Conservation (phyloP, 1,140 invertebrate genomes). For the Nixonia krombeini region DNA sequence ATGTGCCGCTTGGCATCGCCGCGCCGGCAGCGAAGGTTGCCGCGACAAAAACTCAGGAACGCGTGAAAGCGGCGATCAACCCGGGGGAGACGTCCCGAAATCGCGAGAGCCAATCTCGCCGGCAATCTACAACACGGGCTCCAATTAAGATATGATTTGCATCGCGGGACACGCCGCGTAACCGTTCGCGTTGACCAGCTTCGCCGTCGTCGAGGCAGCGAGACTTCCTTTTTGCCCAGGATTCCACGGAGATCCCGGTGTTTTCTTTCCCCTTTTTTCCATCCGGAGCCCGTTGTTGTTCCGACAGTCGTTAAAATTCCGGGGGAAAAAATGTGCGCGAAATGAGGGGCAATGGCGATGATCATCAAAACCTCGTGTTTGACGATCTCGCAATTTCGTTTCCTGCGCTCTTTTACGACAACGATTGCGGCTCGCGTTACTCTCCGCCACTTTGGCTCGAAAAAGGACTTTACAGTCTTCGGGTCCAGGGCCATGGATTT, state of each 20-base stretch:
- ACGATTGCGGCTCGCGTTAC: conserved; percentile 20
- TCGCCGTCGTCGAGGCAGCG: conserved; percentile 1
- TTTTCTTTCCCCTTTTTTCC: too few species aligned
- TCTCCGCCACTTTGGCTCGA: conserved; percentile 18
- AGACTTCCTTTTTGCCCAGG: conserved; percentile 36
- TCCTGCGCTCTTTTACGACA: conserved; percentile 35
- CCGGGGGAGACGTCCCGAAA: too few species aligned
- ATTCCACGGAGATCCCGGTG: neutral
- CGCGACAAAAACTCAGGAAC: conserved; percentile 48
- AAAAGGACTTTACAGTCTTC: conserved; percentile 29
- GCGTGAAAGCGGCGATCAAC: conserved; percentile 38
- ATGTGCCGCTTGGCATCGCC: conserved; percentile 30
- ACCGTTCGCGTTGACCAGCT: too few species aligned
- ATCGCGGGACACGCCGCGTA: too few species aligned
- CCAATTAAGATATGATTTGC: too few species aligned
- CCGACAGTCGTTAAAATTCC: conserved; percentile 26
- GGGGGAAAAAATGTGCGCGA: conserved; percentile 18
- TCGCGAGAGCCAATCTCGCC: too few species aligned
- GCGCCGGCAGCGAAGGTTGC: conserved; percentile 13
- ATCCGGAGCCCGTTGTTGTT: conserved; percentile 13
- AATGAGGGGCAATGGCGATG: conserved; percentile 1
- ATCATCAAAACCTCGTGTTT: conserved; percentile 6
- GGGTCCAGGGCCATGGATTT: conserved; percentile 26
- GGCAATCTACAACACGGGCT: too few species aligned
- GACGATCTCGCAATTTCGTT: conserved; percentile 22